These are phyloP conservation scores for Sebastes kiyomatsui DNA, from an alignment of 2,797 vertebrate species.

Conservation along the genomic window DNA sequence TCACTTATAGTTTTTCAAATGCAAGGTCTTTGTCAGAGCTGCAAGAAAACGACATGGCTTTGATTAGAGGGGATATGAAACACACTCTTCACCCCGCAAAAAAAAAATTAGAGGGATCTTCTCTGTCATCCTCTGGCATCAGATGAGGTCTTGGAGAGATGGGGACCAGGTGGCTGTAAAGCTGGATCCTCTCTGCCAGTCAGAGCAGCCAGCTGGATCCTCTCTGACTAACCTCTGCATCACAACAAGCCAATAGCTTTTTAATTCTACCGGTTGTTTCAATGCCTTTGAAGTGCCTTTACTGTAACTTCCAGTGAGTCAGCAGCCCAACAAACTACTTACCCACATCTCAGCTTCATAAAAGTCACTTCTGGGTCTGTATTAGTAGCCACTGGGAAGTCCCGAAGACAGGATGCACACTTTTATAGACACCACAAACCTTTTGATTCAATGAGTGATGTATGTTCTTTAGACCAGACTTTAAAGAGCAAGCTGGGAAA, in stretches of 20 bases:
- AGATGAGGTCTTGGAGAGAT: constrained; percentile 66
- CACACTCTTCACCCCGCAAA: constrained; percentile 56
- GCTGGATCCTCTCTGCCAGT: constrained; percentile 70
- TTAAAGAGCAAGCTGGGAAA: background rate
- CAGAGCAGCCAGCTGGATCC: no score
- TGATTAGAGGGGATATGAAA: constrained; percentile 82
- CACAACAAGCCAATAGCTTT: constrained; percentile 67
- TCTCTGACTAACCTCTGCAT: constrained; percentile 75
- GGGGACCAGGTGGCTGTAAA: constrained; percentile 76
- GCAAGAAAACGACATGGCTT: constrained; percentile 66
- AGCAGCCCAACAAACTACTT: constrained; percentile 48
- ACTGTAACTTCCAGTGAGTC: constrained; percentile 69
- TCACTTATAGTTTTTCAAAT: constrained; percentile 68
- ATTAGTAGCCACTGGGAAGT: constrained; percentile 39
- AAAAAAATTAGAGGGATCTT: constrained; percentile 70
- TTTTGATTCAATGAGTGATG: constrained; percentile 21
- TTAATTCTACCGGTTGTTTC: constrained; percentile 66
- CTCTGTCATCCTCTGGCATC: constrained; percentile 73
- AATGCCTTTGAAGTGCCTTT: constrained; percentile 67
- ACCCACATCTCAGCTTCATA: constrained; percentile 52
- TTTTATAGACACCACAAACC: constrained; percentile 40
- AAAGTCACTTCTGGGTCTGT: constrained; percentile 38
- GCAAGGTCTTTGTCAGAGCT: constrained; percentile 74
- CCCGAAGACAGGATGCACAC: constrained; percentile 30
- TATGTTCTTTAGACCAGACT: background rate